Conservation (phyloP, 2,113 vertebrate genomes). For the Sebastes schlegelii region DNA sequence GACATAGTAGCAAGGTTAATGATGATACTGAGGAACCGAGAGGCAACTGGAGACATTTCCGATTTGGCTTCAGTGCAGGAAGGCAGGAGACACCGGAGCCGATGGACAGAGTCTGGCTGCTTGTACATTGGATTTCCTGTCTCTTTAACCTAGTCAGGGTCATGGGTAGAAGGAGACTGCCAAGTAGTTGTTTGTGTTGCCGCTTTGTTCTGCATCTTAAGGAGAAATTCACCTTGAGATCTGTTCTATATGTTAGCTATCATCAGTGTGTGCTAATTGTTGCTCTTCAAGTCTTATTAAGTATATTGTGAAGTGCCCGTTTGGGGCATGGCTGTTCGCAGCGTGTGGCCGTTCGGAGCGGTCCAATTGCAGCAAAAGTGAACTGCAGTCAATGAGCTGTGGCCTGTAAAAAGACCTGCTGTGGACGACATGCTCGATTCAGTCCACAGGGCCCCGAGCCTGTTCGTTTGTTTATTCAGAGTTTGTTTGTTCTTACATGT, state of each 20-base stretch:
- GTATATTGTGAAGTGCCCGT: background rate
- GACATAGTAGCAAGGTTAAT: constrained; percentile 44
- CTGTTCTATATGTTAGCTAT: background rate
- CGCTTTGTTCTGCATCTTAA: constrained; percentile 2
- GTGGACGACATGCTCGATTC: too few species aligned
- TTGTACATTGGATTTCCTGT: constrained; percentile 13
- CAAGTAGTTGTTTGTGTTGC: constrained; percentile 17
- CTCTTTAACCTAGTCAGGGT: constrained; percentile 28
- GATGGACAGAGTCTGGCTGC: constrained; percentile 19
- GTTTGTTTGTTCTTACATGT: too few species aligned
- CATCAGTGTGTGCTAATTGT: background rate
- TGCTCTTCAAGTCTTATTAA: background rate
- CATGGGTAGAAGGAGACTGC: background rate
- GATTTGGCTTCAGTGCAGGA: constrained; percentile 6
- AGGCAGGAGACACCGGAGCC: background rate
- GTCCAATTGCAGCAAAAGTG: too few species aligned
- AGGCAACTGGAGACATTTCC: constrained; percentile 8
- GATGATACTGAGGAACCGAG: constrained; percentile 3
- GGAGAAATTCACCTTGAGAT: background rate
- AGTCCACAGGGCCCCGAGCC: too few species aligned
- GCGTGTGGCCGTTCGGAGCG: too few species aligned
- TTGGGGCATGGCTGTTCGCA: too few species aligned
- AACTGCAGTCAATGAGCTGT: too few species aligned
- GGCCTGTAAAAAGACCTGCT: too few species aligned
- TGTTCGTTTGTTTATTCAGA: too few species aligned